Evolutionary conservation across 2,113 vertebrate genomes (phyloP), one percentile per base, ranked within the genome.

Genomic region (Nicator chloris): DNA sequence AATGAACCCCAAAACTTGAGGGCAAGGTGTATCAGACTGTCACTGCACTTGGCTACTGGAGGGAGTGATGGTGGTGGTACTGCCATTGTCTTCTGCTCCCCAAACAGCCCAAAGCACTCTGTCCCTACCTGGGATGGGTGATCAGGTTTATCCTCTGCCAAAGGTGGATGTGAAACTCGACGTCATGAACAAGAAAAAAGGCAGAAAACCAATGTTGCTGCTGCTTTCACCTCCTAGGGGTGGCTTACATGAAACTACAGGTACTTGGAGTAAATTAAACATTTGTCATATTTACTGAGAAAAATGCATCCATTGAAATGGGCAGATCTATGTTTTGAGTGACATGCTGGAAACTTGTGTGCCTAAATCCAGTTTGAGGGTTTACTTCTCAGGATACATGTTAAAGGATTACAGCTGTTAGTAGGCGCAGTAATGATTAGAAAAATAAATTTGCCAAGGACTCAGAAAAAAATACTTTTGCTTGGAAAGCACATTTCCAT

Each of bases 381-480:
- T 85, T 85, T 76, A 61, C 23, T 72, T 79, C 28, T 82, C n/a
- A 71, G 49, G 13, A 40, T 45, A 51, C 13, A 11, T 4, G 23
- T 66, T 35, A 76, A 88, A 86, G 39, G 47, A 78, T 73, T 50
- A 45, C 35, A 91, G 39, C 39, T 50, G 49, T 49, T 51, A 49
- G 60, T 9, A 64, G 28, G 23, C 9, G 13, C 0, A 0, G 23
- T 12, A 70, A 71, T 0, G 2, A 28, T 22, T 65, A 75, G 31
- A 65, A 92, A 76, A 28, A 71, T 26, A 72, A 92, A 79, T 47
- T 70, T 92, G 26, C n/a, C 61, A 85, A 64, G 75, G 39, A 69
- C 37, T 56, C 50, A 59, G 39, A 80, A 89, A 19, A 87, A 92
- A 94, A 66, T 15, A 39, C 4, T 28, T 82, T 90, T 87, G 18